Evolutionary conservation across 2,888 invertebrate species (phyloP), one percentile per base, ranked within the genome.

Genomic region (Sesia apiformis): DNA sequence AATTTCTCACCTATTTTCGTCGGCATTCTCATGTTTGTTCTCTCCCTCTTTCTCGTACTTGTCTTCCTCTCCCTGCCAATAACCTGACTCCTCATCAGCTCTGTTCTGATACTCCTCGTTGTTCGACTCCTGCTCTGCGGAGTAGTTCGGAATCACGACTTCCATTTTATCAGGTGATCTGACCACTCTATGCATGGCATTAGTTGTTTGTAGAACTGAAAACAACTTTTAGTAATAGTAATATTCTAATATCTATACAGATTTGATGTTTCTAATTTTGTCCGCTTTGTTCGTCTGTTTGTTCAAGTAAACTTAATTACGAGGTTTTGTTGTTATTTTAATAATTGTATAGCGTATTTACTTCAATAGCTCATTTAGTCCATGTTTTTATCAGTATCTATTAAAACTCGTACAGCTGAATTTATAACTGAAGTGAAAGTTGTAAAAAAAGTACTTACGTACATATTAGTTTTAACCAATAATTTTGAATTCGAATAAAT

Each of bases 141-240:
- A 61, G 43, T 69, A 66, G 39, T 66, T 58, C 0, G 74, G 73
- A 3, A 70, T 53, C 4, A 66, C 63, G 7, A 70, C 58, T 58
- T 71, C 74, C 63, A 74, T 67, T 46, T 62, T 70, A 55, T 70
- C 74, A 40, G 74, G 74, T 38, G 73, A 71, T 38, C 75, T 63
- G 6, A 57, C 55, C 3, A 61, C 39, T 41, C 75, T 68, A 49
- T 56, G 54, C 46, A 46, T 46, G 8, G 46, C 46, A 23, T 46
- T 46, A 46, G 53, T 57, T 54, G 40, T 56, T 52, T 8, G 55
- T 54, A 38, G 54, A 7, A 52, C 55, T 54, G 55, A 42, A 55
- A 54, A 53, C 23, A 55, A 58, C 52, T 5, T 7, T 42, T 42
- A 42, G 5, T 42, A 6, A 42, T 42, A 42, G 6, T 42, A 6